Percentiles rank a stretch among this genome's conserved stretches.
Evolutionary conservation across 2,113 vertebrate species (phyloP).

Genomic region (Fregetta grallaria): DNA sequence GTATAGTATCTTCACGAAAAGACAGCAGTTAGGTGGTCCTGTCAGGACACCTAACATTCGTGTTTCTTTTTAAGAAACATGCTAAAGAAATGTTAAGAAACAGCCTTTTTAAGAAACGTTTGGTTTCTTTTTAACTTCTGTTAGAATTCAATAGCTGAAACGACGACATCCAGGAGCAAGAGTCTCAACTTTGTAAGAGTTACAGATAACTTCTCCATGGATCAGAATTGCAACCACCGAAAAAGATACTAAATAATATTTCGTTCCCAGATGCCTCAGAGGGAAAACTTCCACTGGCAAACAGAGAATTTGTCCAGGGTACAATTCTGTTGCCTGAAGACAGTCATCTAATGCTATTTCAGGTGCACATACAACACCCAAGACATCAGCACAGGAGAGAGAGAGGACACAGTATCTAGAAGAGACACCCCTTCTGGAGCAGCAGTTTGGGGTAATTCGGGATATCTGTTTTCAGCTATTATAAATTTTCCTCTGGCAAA

Average conservation of each 20-base stretch:
- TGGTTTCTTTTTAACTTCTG: background rate
- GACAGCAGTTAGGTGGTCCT: background rate
- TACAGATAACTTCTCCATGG: background rate
- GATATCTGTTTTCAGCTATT: background rate
- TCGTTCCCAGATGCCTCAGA: background rate
- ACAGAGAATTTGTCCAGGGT: background rate
- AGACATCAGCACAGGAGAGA: background rate
- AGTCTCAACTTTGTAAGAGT: background rate
- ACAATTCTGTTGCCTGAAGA: background rate
- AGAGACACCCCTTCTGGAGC: background rate
- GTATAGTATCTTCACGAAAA: background rate
- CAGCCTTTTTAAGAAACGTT: background rate
- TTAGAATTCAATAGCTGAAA: background rate
- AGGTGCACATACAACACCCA: background rate
- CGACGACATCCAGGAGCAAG: rapidly evolving
- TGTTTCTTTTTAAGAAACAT: background rate
- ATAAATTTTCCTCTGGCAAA: background rate
- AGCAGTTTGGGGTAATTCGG: background rate
- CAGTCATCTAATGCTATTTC: background rate
- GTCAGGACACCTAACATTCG: background rate
- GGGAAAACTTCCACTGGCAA: background rate
- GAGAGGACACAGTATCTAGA: background rate
- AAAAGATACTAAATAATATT: background rate
- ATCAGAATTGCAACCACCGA: background rate
- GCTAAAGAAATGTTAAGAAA: background rate